phyloP scores from a whole-genome alignment of 1,140 invertebrate species.

The Drosophila pandora region DNA sequence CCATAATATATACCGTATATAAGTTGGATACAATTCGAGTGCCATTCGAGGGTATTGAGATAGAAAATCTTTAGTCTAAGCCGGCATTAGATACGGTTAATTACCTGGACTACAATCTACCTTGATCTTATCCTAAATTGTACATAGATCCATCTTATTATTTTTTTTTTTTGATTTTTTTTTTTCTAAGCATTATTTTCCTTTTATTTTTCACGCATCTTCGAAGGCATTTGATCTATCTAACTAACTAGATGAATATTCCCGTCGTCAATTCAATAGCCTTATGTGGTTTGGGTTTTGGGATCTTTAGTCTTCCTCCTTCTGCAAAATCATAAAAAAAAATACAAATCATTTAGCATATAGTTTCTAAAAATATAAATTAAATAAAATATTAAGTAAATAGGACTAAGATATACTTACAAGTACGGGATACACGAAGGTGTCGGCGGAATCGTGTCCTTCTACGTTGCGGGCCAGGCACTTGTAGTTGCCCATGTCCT shows the following conservation, averaged over 20 bases:
- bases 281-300: constrained; percentile 33
- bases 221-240: constrained; percentile 81
- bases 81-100: constrained; percentile 76
- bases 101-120: constrained; percentile 54
- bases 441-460: constrained; percentile 87
- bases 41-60: constrained; percentile 51
- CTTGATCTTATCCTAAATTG: constrained; percentile 34
- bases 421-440: constrained; percentile 91
- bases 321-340: constrained; percentile 45
- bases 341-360: not conserved
- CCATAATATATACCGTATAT: constrained; percentile 5
- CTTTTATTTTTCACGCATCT: constrained; percentile 70
- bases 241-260: constrained; percentile 74
- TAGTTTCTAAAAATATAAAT: constrained; percentile 1
- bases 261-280: constrained; percentile 70
- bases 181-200: constrained; percentile 33
- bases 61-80: constrained; percentile 70
- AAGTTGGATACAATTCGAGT: constrained; percentile 37
- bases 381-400: too few relatives aligned
- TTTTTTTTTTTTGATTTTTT: constrained; percentile 39
- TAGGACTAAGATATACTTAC: constrained; percentile 82
- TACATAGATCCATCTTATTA: constrained; percentile 26
- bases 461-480: constrained; percentile 89
- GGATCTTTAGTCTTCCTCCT: constrained; percentile 70
- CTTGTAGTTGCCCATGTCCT: constrained; percentile 91